Evolutionary conservation across 2,888 invertebrate genomes (phyloP), one percentile per base, ranked within the genome.

Genomic region (Lagria hirta): DNA sequence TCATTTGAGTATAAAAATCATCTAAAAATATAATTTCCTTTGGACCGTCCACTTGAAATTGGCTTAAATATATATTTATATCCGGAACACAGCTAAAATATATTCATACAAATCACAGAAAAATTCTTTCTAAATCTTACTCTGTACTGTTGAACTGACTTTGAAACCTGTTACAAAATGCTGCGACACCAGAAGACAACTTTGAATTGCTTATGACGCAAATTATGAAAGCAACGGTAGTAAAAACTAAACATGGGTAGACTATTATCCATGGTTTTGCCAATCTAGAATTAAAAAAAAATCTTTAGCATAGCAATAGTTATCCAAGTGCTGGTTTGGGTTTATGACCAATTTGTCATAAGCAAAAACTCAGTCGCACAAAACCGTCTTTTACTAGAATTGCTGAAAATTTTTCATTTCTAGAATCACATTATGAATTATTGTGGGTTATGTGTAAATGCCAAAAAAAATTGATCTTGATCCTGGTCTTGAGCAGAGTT

Each of bases 231-330:
- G 28, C 26, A 12, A 47, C 32, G 0, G 11, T 2, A 3, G 32
- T 27, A 27, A 43, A 47, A 27, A 37, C 6, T n/a, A 43, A 15
- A 17, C 42, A 43, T 10, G 47, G 47, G 21, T 33, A 42, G n/a
- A 47, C 21, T 11, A 43, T 33, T 5, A 8, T 8, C 42, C 42
- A 47, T 4, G 47, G 42, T 14, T 18, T 32, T 4, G 37, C 14
- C 11, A 44, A 22, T 8, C 44, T 44, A 14, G 6, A 44, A 44
- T 7, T 7, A 16, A 2, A 10, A n/a, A n/a, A n/a, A n/a, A n/a
- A n/a, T n/a, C n/a, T n/a, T n/a, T n/a, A n/a, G n/a, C n/a, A n/a
- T n/a, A n/a, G n/a, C n/a, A n/a, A n/a, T n/a, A n/a, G n/a, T n/a
- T n/a, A n/a, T n/a, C n/a, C n/a, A n/a, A n/a, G n/a, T n/a, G n/a